phyloP scores from a whole-genome alignment of 2,113 vertebrate species.

The Climacteris rufus region DNA sequence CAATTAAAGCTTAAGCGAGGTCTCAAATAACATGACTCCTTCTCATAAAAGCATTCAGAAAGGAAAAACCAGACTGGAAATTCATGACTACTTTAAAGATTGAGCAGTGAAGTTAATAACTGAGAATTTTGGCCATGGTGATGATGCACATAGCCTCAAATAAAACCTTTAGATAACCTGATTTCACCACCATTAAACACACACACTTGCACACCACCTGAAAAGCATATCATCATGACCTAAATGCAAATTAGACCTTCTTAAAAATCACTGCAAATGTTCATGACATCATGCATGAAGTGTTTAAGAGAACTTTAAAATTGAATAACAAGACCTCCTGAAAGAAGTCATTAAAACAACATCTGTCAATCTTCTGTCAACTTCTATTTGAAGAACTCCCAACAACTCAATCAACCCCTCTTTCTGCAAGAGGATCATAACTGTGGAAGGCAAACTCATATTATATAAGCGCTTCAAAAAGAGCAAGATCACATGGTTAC shows the following conservation, averaged over 20 bases:
- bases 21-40: not conserved
- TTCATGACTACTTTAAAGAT: not conserved
- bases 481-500: not conserved
- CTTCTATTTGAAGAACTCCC: not conserved
- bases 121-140: not conserved
- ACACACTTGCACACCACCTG: not conserved
- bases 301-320: not conserved
- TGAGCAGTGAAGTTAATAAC: not conserved
- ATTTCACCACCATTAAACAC: not conserved
- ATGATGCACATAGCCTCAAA: not conserved
- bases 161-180: not conserved
- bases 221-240: not conserved
- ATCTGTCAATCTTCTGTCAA: not conserved
- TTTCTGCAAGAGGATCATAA: not conserved
- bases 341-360: not conserved
- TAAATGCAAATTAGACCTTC: not conserved
- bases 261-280: not conserved
- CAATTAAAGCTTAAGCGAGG: not conserved
- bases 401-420: not conserved
- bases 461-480: not conserved
- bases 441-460: not conserved
- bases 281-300: not conserved
- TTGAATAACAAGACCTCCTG: not conserved
- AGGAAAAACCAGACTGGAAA: not conserved
- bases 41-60: not conserved